Evolutionary conservation across 2,888 invertebrate species (phyloP), one percentile per base, ranked within the genome.

Genomic region (Troglohyphantes excavatus): DNA sequence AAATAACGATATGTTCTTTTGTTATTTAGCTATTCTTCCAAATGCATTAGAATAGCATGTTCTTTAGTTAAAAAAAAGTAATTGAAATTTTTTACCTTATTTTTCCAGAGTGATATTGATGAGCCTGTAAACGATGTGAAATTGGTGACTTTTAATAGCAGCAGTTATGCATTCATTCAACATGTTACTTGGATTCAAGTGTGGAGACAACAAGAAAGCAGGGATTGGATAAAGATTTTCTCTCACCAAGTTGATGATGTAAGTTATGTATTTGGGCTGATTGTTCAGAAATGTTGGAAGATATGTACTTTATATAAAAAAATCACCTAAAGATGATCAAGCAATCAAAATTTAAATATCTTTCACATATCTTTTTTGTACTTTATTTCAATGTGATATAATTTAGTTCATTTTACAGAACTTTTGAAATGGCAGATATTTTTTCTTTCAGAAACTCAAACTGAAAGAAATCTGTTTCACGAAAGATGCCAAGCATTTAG

Each of bases 191-290:
- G 61, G 39, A 33, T 89, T 29, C 67, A 76, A 46, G 82, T 76
- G 1, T 89, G 88, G 76, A 27, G 76, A 2, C 68, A 76, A 46
- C 75, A 82, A 46, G 46, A 21, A 29, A 68, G 29, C 7, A 61
- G 39, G 21, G 59, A 76, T 21, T 89, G 88, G 88, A 29, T 26
- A 6, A 89, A 76, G 61, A 75, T 89, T 67, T 89, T 82, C 43
- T 17, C n/a, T 46, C 82, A 89, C 82, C 43, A 82, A 76, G 61
- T 89, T 11, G 82, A 81, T 23, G 67, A 87, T 61, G 88, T 89
- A 76, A 27, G 76, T 46, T 23, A 19, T 53, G 53, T 2, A 7
- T 11, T 39, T 39, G 39, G n/a, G n/a, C n/a, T n/a, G n/a, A n/a
- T n/a, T n/a, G n/a, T n/a, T n/a, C n/a, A n/a, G n/a, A n/a, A n/a